Percentiles rank a stretch among this genome's conserved stretches.
phyloP scores from a whole-genome alignment of 2,113 vertebrate species.

The Lamprologus callipterus region DNA sequence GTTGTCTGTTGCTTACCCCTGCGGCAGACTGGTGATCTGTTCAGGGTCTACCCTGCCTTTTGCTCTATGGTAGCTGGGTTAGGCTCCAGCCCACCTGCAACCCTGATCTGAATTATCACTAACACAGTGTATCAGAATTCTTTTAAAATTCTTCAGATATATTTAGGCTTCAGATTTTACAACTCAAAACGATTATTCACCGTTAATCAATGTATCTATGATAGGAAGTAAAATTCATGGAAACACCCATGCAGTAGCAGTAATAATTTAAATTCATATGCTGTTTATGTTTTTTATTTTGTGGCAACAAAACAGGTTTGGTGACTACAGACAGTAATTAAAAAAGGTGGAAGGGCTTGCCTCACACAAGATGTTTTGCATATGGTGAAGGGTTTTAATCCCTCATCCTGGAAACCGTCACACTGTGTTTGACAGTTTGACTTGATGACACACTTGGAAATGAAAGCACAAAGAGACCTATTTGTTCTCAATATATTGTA shows the following conservation, averaged over 20 bases:
- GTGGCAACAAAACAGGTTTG: neutral
- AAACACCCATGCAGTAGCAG: neutral
- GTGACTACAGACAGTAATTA: neutral
- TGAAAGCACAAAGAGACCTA: neutral
- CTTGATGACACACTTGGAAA: too few species aligned
- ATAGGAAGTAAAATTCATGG: neutral
- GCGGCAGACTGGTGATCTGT: neutral
- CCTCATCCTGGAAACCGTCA: conserved; percentile 3
- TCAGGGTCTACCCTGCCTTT: neutral
- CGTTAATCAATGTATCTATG: neutral
- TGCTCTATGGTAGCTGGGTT: neutral
- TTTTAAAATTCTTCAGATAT: neutral
- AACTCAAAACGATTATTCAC: neutral
- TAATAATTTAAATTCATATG: neutral
- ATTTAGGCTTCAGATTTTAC: neutral
- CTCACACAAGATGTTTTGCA: conserved; percentile 1
- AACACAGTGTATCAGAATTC: neutral
- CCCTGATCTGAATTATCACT: neutral
- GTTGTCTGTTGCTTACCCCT: neutral
- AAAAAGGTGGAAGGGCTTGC: neutral
- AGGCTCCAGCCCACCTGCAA: neutral
- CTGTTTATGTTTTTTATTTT: neutral
- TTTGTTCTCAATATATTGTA: neutral
- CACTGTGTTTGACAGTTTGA: conserved; percentile 1
- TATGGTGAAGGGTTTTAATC: neutral